Conservation (phyloP, 2,113 vertebrate genomes). For the Nasalis larvatus region DNA sequence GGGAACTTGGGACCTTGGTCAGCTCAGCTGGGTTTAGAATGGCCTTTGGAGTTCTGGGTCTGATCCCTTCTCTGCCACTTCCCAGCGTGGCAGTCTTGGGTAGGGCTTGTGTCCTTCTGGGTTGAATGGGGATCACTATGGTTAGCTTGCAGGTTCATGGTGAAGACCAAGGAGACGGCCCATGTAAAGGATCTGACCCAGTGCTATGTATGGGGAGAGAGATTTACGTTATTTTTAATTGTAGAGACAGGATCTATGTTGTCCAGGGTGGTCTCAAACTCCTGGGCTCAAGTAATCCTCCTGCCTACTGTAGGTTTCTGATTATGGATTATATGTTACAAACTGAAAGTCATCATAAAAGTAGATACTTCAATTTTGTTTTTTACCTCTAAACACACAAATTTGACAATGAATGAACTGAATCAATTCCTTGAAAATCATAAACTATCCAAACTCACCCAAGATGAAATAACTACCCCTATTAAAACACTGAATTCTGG, state of each 20-base stretch:
- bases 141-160: not conserved
- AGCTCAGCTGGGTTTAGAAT: not conserved
- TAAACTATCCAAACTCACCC: not conserved
- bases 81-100: not conserved
- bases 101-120: not conserved
- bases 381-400: not conserved
- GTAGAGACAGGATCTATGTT: too few species aligned
- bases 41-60: not conserved
- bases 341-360: not conserved
- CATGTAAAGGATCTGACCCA: not conserved
- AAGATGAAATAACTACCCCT: not conserved
- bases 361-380: not conserved
- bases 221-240: not conserved
- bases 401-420: not conserved
- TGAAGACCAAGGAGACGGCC: not conserved
- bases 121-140: not conserved
- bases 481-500: not conserved
- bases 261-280: too few species aligned
- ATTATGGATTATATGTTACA: not conserved
- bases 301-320: not conserved
- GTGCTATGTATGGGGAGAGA: not conserved
- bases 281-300: too few species aligned
- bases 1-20: not conserved
- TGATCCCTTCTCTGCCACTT: not conserved
- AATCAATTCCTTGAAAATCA: conserved; percentile 11